Conservation (phyloP, 2,888 invertebrate genomes). For the Schizaphis graminum region DNA sequence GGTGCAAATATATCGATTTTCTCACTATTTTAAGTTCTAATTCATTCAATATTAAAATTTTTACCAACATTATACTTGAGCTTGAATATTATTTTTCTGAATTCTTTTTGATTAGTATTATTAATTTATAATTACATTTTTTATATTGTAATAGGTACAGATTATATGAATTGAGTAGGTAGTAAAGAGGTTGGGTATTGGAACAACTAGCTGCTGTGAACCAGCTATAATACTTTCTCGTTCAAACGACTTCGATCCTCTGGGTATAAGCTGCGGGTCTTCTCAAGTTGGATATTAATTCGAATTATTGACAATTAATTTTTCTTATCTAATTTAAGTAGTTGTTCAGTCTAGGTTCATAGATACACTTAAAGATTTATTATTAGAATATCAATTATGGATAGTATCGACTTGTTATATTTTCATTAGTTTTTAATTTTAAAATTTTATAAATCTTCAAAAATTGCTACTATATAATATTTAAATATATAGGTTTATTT, state of each 20-base stretch:
- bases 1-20: not conserved
- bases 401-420: not conserved
- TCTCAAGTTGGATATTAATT: too few species aligned
- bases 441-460: not conserved
- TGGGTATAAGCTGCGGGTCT: too few species aligned
- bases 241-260: too few species aligned
- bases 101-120: not conserved
- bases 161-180: too few species aligned
- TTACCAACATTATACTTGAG: not conserved
- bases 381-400: not conserved
- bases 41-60: not conserved
- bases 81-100: not conserved
- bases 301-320: too few species aligned
- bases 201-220: too few species aligned
- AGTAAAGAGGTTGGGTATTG: too few species aligned
- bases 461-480: not conserved
- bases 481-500: not conserved
- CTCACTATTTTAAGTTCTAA: not conserved
- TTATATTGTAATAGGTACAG: not conserved
- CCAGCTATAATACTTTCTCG: too few species aligned
- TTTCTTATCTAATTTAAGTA: too few species aligned
- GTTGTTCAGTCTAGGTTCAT: not conserved
- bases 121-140: not conserved
- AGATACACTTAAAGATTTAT: not conserved
- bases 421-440: not conserved